Conservation (phyloP, 2,113 vertebrate genomes). For the Microcebus griseorufus region DNA sequence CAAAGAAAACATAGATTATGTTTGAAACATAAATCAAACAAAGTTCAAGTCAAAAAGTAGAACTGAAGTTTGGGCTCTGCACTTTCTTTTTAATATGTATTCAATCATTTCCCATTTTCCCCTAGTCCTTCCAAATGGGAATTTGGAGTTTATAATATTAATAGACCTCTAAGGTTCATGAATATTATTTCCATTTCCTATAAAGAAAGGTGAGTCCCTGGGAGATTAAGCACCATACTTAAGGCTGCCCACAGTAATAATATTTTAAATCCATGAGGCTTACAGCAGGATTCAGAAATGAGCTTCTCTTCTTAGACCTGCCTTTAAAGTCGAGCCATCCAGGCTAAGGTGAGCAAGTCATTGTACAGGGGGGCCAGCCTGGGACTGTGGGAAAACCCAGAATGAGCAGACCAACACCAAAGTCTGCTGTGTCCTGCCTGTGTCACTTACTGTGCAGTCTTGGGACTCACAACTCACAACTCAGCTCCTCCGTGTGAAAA, state of each 20-base stretch:
- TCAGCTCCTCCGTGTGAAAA: background rate
- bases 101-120: background rate
- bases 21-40: conserved; percentile 13
- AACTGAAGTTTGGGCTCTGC: background rate
- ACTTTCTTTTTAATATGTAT: background rate
- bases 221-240: background rate
- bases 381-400: background rate
- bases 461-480: background rate
- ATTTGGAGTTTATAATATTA: background rate
- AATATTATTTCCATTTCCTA: background rate
- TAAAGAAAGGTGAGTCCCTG: background rate
- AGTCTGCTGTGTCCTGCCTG: background rate
- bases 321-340: background rate
- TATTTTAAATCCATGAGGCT: background rate
- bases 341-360: background rate
- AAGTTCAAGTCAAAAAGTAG: background rate
- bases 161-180: background rate
- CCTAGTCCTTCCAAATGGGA: background rate
- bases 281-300: background rate
- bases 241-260: background rate
- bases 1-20: background rate
- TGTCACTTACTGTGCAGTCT: background rate
- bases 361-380: background rate
- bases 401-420: background rate
- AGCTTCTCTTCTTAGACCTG: background rate